Base-by-base conservation (phyloP, 2,888 invertebrate species). In the Cancer borealis region DNA sequence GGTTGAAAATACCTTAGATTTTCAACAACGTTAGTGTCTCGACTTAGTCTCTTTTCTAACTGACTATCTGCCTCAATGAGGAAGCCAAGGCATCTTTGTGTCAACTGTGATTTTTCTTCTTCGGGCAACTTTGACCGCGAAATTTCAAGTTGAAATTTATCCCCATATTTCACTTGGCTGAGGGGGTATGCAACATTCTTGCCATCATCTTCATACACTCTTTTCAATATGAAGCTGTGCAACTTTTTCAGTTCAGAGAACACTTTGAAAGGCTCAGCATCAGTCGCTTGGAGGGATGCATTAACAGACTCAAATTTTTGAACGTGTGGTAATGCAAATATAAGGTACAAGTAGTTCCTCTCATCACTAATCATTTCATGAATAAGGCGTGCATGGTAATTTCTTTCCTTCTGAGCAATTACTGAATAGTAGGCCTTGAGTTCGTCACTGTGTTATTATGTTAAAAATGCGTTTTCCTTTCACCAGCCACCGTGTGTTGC, bases 321-420 rank as follows among this genome's bases (percentile, higher is more conserved):
- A 94, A 92, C 92, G 26, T 84, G 66, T 30, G 90, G 92, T 92
- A 90, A 47, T 45, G 73, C 60, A 84, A 92, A 92, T 79, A 26
- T 73, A n/a, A 91, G 54, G 45, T 92, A 92, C 45, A 94, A 66
- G 73, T 73, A 94, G 92, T 94, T 94, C 66, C 45, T 47, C 39
- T 39, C n/a, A 92, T 94, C 89, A 88, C 10, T 39, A 6, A 92
- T 60, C 92, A 92, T 92, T 0, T 39, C 47, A 87, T 79, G 73
- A 93, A 93, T 93, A 46, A 88, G 92, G 54, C 87, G n/a, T 26
- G 92, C 88, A 92, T 92, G 73, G 66, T 94, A 92, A 21, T 94
- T 89, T n/a, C 60, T 79, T 92, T 94, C 88, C 60, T 93, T 93
- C 5, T 93, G 66, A 73, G 47, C 46, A 92, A 94, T 45, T 79